phyloP scores from a whole-genome alignment of 2,888 invertebrate genomes.

The Ctenicera cuprea region DNA sequence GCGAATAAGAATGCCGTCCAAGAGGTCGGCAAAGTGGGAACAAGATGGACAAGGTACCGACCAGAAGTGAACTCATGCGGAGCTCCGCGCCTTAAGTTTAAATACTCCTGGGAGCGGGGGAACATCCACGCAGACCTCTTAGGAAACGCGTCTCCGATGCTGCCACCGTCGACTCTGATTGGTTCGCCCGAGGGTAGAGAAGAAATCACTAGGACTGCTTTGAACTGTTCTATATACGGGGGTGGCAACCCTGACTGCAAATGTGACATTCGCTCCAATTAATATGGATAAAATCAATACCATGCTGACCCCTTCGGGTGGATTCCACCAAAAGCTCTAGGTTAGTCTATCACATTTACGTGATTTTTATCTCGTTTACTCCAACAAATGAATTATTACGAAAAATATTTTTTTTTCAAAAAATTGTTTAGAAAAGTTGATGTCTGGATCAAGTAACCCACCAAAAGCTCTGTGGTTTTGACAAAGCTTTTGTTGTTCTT shows the following conservation, averaged over 20 bases:
- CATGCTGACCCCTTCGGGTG: not conserved
- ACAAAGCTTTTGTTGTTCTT: too few relatives aligned
- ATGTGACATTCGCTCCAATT: conserved; percentile 66
- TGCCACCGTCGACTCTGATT: conserved; percentile 74
- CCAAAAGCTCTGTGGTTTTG: too few relatives aligned
- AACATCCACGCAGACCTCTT: conserved; percentile 77
- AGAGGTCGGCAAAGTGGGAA: conserved; percentile 52
- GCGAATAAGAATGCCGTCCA: conserved; percentile 53
- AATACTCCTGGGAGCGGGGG: conserved; percentile 78
- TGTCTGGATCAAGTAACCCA: too few relatives aligned
- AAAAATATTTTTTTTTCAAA: not conserved
- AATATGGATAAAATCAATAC: conserved; percentile 40
- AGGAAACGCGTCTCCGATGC: conserved; percentile 77
- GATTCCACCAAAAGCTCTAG: not conserved
- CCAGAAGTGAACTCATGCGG: conserved; percentile 78
- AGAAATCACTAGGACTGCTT: conserved; percentile 69
- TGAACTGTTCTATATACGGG: conserved; percentile 53
- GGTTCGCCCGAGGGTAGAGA: conserved; percentile 70
- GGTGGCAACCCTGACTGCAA: conserved; percentile 71
- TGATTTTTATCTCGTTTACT: not conserved
- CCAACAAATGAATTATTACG: not conserved
- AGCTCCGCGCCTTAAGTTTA: conserved; percentile 77
- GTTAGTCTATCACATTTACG: too few relatives aligned
- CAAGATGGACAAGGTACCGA: conserved; percentile 67
- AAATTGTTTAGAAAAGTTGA: too few relatives aligned